phyloP scores from a whole-genome alignment of 2,888 invertebrate genomes.

The Dolichomitus sp. region DNA sequence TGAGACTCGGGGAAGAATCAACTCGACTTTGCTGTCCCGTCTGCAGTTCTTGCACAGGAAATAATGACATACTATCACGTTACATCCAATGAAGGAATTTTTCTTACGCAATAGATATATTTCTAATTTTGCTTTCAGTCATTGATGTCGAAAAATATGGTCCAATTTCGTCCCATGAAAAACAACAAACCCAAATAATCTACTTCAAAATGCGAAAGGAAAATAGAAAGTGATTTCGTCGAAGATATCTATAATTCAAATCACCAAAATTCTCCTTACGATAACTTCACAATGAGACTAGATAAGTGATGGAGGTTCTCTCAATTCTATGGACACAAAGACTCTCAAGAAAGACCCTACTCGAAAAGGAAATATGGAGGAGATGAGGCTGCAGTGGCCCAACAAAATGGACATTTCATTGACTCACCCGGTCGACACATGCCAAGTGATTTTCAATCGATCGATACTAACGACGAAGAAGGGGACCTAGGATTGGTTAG shows the following conservation, averaged over 20 bases:
- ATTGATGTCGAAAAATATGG: too few relatives aligned
- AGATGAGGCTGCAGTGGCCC: not conserved
- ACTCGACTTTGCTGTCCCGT: not conserved
- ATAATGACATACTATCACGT: too few relatives aligned
- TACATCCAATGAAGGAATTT: too few relatives aligned
- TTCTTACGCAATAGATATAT: too few relatives aligned
- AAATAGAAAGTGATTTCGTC: too few relatives aligned
- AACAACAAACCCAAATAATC: too few relatives aligned
- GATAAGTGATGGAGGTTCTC: not conserved
- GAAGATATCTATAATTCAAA: too few relatives aligned
- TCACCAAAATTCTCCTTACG: not conserved
- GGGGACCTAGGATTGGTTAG: not conserved
- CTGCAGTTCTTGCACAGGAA: not conserved
- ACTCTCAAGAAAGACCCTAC: not conserved
- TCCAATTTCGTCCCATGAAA: too few relatives aligned
- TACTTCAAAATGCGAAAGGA: too few relatives aligned
- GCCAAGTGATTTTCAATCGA: conserved; percentile 49
- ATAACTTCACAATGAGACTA: not conserved
- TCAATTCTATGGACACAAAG: not conserved
- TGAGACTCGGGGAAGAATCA: too few relatives aligned
- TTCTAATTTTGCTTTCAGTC: too few relatives aligned
- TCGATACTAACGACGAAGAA: conserved; percentile 26
- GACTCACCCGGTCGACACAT: conserved; percentile 20
- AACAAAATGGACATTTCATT: conserved; percentile 17
- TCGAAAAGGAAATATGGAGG: not conserved